phyloP scores from a whole-genome alignment of 2,888 invertebrate genomes.

The Deroplatys truncata region DNA sequence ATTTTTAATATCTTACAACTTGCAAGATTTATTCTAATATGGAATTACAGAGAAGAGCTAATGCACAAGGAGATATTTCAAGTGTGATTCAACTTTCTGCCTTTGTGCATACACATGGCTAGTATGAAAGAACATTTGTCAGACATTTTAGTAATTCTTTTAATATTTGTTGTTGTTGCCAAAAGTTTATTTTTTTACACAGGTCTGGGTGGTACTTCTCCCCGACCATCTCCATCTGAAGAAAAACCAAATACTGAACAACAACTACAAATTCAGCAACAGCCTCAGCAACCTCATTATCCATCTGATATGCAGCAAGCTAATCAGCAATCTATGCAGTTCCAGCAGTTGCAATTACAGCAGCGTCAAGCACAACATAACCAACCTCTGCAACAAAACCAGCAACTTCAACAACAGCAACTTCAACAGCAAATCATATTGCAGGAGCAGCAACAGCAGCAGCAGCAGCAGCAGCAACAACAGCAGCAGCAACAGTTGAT shows the following conservation, averaged over 20 bases:
- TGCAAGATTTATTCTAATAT: too few species aligned
- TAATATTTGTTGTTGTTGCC: too few species aligned
- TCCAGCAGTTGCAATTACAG: constrained; percentile 21
- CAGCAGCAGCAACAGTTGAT: constrained; percentile 22
- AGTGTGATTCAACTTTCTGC: too few species aligned
- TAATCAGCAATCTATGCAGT: constrained; percentile 6
- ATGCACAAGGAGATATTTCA: too few species aligned
- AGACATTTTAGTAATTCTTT: too few species aligned
- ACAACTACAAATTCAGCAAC: constrained; percentile 31
- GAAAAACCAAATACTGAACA: constrained; percentile 36
- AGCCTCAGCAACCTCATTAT: neutral
- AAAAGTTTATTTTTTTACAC: neutral
- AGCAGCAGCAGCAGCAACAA: constrained; percentile 18
- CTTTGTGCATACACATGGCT: too few species aligned
- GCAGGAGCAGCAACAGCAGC: constrained; percentile 24
- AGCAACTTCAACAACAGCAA: constrained; percentile 28
- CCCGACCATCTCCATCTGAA: constrained; percentile 41
- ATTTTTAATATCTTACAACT: too few species aligned
- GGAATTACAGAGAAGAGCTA: too few species aligned
- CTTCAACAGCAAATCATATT: constrained; percentile 27
- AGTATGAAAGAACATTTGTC: too few species aligned
- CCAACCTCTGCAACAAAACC: constrained; percentile 5
- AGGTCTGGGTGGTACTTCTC: constrained; percentile 41
- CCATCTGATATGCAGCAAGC: neutral
- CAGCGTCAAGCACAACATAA: constrained; percentile 1